Conservation (phyloP, 2,797 vertebrate species). For the Sparus aurata region DNA sequence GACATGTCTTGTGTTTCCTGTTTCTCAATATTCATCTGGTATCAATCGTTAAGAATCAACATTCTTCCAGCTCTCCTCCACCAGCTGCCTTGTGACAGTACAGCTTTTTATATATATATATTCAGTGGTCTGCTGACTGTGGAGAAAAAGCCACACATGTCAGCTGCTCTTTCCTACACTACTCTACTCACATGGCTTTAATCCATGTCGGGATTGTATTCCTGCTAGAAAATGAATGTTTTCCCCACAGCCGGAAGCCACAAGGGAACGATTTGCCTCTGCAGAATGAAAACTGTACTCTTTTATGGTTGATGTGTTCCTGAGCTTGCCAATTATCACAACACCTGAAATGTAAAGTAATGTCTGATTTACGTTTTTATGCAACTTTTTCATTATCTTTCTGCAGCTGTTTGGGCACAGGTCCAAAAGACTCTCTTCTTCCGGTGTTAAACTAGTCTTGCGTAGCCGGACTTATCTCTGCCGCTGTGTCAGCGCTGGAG, state of each 20-base stretch:
- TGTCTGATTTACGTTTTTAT: neutral
- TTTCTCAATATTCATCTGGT: neutral
- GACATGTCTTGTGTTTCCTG: neutral
- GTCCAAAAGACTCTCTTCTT: neutral
- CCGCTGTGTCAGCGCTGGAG: no score
- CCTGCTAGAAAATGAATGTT: neutral
- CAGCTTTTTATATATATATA: neutral
- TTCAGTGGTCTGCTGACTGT: conserved; percentile 5
- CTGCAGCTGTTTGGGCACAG: no score
- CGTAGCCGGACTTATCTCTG: no score
- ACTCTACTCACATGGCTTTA: neutral
- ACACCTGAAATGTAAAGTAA: neutral
- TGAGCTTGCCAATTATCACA: neutral
- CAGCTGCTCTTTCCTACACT: conserved; percentile 3
- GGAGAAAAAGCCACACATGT: conserved; percentile 9
- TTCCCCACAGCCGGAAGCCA: conserved; percentile 16
- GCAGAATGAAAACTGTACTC: neutral
- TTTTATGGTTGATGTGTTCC: neutral
- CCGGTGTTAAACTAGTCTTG: no score
- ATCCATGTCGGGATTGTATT: neutral
- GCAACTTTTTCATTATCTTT: neutral
- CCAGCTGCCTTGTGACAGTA: neutral
- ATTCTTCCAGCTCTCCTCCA: neutral
- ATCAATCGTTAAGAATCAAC: neutral
- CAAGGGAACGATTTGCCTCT: neutral